phyloP scores from a whole-genome alignment of 2,113 vertebrate genomes.

The Apus apus region DNA sequence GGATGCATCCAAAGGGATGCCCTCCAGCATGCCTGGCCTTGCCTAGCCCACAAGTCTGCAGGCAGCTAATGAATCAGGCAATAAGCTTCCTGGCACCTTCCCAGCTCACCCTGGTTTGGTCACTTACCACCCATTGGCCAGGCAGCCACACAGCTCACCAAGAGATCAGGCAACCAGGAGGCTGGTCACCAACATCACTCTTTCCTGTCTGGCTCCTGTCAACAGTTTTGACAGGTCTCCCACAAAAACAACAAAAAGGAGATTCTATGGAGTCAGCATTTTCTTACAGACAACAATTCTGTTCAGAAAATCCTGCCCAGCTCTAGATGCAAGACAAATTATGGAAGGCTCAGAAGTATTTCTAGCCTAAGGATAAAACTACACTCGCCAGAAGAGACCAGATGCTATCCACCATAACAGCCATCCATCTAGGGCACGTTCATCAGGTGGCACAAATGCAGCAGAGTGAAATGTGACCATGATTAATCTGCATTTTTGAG shows the following conservation, averaged over 20 bases:
- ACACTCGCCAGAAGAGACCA: background rate
- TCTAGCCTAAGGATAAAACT: background rate
- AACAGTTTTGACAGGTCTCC: background rate
- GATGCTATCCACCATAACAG: background rate
- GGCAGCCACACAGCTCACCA: background rate
- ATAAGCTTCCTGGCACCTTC: background rate
- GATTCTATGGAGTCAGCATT: background rate
- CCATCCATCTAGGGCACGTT: background rate
- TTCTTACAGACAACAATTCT: background rate
- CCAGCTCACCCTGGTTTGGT: background rate
- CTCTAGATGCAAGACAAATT: background rate
- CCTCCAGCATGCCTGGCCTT: background rate
- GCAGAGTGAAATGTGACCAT: fast-evolving
- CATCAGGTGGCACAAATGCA: background rate
- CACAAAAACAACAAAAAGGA: background rate
- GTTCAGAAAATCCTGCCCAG: background rate
- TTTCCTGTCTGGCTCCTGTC: background rate
- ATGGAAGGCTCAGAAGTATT: background rate
- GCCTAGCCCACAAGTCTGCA: background rate
- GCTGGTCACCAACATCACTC: background rate
- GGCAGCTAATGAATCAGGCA: background rate
- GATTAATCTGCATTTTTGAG: background rate
- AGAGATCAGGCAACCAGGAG: background rate
- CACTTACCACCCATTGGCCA: background rate
- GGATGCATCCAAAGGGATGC: background rate